Evolutionary conservation across 2,888 invertebrate genomes (phyloP).

Genomic region (Zygogramma bicolorata): DNA sequence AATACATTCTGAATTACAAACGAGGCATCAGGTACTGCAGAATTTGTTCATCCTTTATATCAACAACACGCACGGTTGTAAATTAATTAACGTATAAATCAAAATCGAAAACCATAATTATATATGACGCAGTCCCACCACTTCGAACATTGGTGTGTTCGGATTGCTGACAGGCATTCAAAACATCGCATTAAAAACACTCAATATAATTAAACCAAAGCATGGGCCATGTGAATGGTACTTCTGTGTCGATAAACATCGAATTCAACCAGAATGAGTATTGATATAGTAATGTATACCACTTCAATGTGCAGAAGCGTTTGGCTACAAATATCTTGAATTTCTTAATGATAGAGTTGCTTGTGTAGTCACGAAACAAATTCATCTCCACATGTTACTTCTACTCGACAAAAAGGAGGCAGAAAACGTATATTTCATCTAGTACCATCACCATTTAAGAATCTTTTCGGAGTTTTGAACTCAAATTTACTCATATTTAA

Average conservation of each 20-base stretch:
- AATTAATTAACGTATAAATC: neutral
- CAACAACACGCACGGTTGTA: neutral
- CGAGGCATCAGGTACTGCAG: neutral
- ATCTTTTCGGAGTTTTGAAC: too few species aligned
- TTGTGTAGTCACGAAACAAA: too few species aligned
- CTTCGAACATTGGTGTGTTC: neutral
- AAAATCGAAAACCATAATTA: neutral
- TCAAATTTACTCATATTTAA: too few species aligned
- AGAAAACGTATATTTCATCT: too few species aligned
- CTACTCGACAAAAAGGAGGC: too few species aligned
- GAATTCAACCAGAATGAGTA: neutral
- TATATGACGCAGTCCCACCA: neutral
- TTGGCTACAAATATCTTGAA: too few species aligned
- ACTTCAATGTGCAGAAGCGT: too few species aligned
- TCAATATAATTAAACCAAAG: neutral
- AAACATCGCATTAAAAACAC: neutral
- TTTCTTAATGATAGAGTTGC: too few species aligned
- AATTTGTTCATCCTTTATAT: neutral
- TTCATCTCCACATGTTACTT: too few species aligned
- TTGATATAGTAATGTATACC: too few species aligned
- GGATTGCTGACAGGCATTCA: neutral
- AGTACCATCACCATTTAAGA: too few species aligned
- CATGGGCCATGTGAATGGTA: neutral
- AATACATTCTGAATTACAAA: neutral
- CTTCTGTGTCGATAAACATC: neutral